Evolutionary conservation across 2,888 invertebrate species (phyloP).

Genomic region (Amblyjoppa fuscipennis): DNA sequence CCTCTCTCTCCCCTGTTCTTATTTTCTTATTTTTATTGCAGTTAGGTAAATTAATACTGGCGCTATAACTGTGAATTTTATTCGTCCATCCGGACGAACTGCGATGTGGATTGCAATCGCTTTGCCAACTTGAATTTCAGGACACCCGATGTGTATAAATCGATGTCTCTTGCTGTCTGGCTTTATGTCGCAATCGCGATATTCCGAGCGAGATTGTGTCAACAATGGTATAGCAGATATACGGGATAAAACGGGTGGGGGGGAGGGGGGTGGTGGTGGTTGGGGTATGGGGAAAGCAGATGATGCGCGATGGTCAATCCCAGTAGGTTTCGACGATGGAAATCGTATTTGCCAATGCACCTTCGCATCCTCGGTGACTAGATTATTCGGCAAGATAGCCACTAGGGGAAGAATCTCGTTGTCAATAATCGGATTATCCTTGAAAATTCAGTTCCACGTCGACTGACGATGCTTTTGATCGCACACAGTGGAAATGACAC

Average conservation of each 20-base stretch:
- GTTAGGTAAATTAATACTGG: not conserved
- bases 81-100: not conserved
- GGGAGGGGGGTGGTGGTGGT: not conserved
- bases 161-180: conserved; percentile 8
- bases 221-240: conserved; percentile 4
- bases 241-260: not conserved
- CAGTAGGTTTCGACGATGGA: conserved; percentile 1
- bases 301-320: conserved; percentile 15
- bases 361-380: not conserved
- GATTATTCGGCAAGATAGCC: not conserved
- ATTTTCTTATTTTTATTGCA: not conserved
- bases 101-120: not conserved
- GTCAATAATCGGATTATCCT: not conserved
- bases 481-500: not conserved
- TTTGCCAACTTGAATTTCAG: not conserved
- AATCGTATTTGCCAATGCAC: conserved; percentile 16
- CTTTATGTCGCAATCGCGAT: conserved; percentile 19
- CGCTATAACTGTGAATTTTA: not conserved
- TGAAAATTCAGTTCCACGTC: not conserved
- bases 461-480: not conserved
- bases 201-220: conserved; percentile 18
- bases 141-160: conserved; percentile 8
- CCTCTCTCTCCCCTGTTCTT: not conserved
- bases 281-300: not conserved
- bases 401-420: conserved; percentile 5